phyloP scores from a whole-genome alignment of 2,113 vertebrate species.

The Sapayoa aenigma region DNA sequence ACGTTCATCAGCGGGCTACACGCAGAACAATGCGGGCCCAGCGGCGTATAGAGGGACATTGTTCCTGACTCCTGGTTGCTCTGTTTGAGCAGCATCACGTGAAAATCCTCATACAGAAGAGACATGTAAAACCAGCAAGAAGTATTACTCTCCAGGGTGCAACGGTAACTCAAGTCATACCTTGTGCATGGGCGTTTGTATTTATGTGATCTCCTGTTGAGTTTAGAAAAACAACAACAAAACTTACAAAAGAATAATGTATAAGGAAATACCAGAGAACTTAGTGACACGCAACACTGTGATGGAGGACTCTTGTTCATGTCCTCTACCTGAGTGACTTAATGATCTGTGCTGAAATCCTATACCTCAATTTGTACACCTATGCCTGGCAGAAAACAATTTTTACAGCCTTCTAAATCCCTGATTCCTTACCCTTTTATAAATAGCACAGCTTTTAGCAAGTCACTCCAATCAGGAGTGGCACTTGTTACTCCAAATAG shows the following conservation, averaged over 20 bases:
- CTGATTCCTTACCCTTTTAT: not conserved
- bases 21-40: conserved; percentile 77
- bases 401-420: not conserved
- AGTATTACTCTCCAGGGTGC: conserved; percentile 65
- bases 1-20: conserved; percentile 80
- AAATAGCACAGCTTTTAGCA: not conserved
- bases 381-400: not conserved
- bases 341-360: not conserved
- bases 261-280: not conserved
- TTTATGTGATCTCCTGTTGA: conserved; percentile 20
- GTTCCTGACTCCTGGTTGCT: conserved; percentile 76
- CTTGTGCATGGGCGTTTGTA: conserved; percentile 43
- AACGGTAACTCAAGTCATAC: conserved; percentile 30
- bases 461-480: not conserved
- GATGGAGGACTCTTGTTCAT: not conserved
- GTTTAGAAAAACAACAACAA: conserved; percentile 56
- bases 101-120: conserved; percentile 67
- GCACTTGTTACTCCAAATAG: not conserved
- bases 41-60: conserved; percentile 86
- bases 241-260: not conserved
- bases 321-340: not conserved
- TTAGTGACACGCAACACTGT: not conserved
- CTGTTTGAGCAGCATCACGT: conserved; percentile 64
- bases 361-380: not conserved
- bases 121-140: conserved; percentile 70